Evolutionary conservation across 2,113 vertebrate species (phyloP), one percentile per base, ranked within the genome.

Genomic region (Henicopernis longicauda): DNA sequence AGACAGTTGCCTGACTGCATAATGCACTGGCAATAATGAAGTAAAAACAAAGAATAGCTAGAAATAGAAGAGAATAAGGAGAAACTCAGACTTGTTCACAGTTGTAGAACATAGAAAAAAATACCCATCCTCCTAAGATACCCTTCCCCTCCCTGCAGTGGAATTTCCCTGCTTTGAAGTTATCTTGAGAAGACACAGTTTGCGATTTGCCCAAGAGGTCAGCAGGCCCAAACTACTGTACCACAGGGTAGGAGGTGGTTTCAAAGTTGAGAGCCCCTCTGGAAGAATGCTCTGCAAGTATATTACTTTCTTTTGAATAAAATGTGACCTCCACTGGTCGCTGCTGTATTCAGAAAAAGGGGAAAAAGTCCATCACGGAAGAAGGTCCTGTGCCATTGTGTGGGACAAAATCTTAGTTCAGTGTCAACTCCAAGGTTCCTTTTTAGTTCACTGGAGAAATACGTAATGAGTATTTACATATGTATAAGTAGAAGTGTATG

Each of bases 141-240:
- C 42, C 32, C 20, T 55, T 76, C 27, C 25, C 27, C 16, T 82
- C 25, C 34, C 65, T 0, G 0, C 78, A 69, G 45, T 42, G 54
- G 65, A 89, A 91, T 87, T 96, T 94, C 78, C 84, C 45, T 90
- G 22, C 52, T 76, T 78, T 87, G 61, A 96, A 80, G 29, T 80
- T 87, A 11, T 45, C 57, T 84, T 90, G 76, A 92, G 80, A 92
- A 79, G 70, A 54, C 54, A 79, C 10, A 31, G 5, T 73, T 74
- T 86, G 54, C 29, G 45, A 17, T 79, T 89, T 89, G 36, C 66
- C 77, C 49, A 69, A 71, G 54, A 95, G 61, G 62, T 82, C 91
- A 87, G 52, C 45, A 76, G 61, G 45, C 12, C 57, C 54, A 59
- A 36, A 44, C 29, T 57, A 6, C 45, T 45, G 17, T 83, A 72